Evolutionary conservation across 1,140 invertebrate genomes (phyloP), one percentile per base, ranked within the genome.

Genomic region (Colletes gigas): DNA sequence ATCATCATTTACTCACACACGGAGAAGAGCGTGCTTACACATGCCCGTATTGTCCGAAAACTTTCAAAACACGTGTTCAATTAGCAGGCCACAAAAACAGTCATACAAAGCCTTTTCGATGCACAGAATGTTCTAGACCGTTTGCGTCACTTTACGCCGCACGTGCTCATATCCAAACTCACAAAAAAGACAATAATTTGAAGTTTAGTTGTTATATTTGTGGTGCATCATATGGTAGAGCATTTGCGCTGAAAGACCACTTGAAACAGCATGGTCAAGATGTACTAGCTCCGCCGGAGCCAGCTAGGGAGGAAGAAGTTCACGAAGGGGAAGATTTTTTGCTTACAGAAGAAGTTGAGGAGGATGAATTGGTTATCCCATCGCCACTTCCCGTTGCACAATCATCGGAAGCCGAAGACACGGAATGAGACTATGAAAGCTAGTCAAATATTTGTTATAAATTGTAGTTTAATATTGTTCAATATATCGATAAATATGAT

Each of bases 21-120:
- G 96, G 96, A 0, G 94, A 96, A 3, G 95, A 95, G 15, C 94
- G 96, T 0, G 94, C 95, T 14, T 97, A 96, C 86, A 95, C 95
- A 62, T 97, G 96, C 87, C 95, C 96, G 4, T 95, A 92, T 83
- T 97, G 96, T 84, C 95, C 96, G 0, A 97, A 97, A 84, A 94
- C 95, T 0, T 97, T 97, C 90, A 96, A 96, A 86, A 97, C 96
- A 0, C 94, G 95, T 0, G 96, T 97, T 0, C 96, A 97, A 89
- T 92, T 97, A 0, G 95, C 95, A 4, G 96, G 96, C 0, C 96
- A 97, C 84, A 96, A 96, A 88, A 97, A 97, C 83, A 96, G 95
- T 21, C 96, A 97, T 81, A 97, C 95, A 0, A 97, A 97, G 89
- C 96, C 96, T 0, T 97, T 96, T 83, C 94, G 94, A 2, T 97